phyloP scores from a whole-genome alignment of 1,140 invertebrate genomes.

The Sitobion miscanthi region DNA sequence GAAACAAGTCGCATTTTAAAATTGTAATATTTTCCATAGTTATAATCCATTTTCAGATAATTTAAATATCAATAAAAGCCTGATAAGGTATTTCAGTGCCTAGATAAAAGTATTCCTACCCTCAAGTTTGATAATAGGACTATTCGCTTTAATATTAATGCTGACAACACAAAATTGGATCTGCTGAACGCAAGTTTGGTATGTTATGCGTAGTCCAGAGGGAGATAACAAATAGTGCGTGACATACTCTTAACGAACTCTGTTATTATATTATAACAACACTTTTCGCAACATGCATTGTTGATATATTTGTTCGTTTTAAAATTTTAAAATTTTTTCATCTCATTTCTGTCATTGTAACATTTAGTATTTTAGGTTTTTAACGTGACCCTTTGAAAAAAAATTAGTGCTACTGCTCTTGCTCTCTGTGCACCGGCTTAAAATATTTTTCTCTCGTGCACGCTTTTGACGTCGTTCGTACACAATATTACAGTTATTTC shows the following conservation, averaged over 20 bases:
- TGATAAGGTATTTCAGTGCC: background rate
- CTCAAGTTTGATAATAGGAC: background rate
- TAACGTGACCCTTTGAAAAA: background rate
- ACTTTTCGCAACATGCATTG: background rate
- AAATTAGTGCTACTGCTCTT: background rate
- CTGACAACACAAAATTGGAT: background rate
- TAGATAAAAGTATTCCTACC: background rate
- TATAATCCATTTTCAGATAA: background rate
- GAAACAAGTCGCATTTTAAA: background rate
- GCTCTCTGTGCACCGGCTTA: background rate
- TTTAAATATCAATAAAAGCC: background rate
- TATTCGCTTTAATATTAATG: background rate
- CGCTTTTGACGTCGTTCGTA: background rate
- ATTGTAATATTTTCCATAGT: too few relatives aligned
- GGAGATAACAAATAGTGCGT: background rate
- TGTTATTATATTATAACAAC: background rate
- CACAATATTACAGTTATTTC: slow-evolving; percentile 4
- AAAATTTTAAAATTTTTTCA: background rate
- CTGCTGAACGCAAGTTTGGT: background rate
- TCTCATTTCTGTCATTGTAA: background rate
- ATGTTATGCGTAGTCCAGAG: background rate
- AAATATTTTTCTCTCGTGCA: background rate
- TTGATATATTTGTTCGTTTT: background rate
- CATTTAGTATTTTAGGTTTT: background rate
- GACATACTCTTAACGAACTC: background rate